phyloP scores from a whole-genome alignment of 1,140 invertebrate genomes.

The Laupala kohalensis region DNA sequence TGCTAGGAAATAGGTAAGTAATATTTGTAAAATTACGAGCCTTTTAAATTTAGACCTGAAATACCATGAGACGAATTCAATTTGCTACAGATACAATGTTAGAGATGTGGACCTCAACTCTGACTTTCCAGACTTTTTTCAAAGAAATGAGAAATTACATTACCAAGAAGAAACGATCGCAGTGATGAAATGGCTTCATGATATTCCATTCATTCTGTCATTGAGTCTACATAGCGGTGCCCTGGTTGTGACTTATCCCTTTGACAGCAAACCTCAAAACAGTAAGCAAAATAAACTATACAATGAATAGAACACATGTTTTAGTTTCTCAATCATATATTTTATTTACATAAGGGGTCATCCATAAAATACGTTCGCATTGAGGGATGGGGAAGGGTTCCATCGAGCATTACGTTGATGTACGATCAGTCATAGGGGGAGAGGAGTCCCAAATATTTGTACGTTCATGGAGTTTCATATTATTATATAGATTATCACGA shows the following conservation, averaged over 20 bases:
- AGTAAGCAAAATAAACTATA: constrained; percentile 1
- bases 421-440: not conserved
- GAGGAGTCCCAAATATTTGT: not conserved
- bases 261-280: constrained; percentile 50
- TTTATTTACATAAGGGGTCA: not conserved
- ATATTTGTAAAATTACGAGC: not conserved
- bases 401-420: no score
- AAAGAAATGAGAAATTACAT: constrained; percentile 5
- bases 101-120: constrained; percentile 70
- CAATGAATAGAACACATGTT: not conserved
- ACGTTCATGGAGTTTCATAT: no score
- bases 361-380: no score
- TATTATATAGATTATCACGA: not conserved
- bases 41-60: not conserved
- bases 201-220: constrained; percentile 84
- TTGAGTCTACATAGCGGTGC: constrained; percentile 93
- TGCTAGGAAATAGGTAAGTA: not conserved
- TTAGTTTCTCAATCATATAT: not conserved
- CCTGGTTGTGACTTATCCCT: constrained; percentile 89
- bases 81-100: constrained; percentile 61
- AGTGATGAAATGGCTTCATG: constrained; percentile 80
- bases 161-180: constrained; percentile 31
- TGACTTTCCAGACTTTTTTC: constrained; percentile 78
- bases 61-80: constrained; percentile 1
- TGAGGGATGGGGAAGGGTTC: no score